Percentiles rank a stretch among this genome's conserved stretches.
Evolutionary conservation across 2,888 invertebrate species (phyloP).

Genomic region (Tetheella fluctuosa): DNA sequence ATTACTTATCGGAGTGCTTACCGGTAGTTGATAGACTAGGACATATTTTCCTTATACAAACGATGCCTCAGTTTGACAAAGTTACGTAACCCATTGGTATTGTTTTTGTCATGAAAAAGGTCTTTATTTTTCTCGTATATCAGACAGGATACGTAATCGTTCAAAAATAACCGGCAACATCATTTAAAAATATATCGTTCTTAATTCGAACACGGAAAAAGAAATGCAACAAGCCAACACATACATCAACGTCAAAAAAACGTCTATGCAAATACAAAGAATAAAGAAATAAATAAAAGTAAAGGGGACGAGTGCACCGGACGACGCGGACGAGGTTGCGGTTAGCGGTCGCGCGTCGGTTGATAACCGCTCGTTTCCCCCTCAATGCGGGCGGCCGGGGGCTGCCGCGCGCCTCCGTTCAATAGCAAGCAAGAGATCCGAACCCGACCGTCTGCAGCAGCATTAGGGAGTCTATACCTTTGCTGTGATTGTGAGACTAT

Average conservation of each 20-base stretch:
- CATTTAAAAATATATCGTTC: background rate
- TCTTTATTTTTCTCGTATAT: background rate
- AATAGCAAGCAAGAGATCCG: conserved; percentile 37
- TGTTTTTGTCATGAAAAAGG: background rate
- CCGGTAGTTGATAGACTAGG: background rate
- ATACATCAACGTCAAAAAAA: conserved; percentile 1
- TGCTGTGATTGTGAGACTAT: no score
- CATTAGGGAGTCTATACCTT: conserved; percentile 34
- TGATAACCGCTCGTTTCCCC: conserved; percentile 33
- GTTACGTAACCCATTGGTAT: background rate
- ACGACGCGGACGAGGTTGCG: conserved; percentile 7
- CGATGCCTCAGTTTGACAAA: background rate
- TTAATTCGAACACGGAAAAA: background rate
- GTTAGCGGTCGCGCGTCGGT: conserved; percentile 14
- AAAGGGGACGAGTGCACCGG: conserved; percentile 6
- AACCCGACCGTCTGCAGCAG: conserved; percentile 27
- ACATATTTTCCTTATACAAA: no score
- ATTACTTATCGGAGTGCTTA: no score
- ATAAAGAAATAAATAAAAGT: background rate
- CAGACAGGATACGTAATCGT: background rate
- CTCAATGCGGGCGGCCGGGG: conserved; percentile 28
- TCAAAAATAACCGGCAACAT: background rate
- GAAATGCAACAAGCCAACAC: background rate
- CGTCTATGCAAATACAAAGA: conserved; percentile 1
- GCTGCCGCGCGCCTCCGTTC: conserved; percentile 36